Percentiles rank a stretch among this genome's conserved stretches.
Evolutionary conservation across 2,888 invertebrate genomes (phyloP).

Genomic region (Acleris holmiana): DNA sequence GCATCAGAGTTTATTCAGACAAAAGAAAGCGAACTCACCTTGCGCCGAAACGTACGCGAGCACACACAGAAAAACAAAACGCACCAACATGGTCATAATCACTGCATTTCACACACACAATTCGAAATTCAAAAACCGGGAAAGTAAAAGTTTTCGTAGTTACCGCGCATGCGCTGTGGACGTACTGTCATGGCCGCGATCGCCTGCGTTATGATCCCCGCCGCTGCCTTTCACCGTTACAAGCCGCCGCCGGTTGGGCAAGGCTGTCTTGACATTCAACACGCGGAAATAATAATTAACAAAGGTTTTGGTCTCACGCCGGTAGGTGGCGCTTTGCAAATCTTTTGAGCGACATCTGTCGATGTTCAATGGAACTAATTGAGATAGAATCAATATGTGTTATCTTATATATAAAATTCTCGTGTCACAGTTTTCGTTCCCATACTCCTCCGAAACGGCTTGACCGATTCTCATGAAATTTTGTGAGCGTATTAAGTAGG

Average conservation of each 20-base stretch:
- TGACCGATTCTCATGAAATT: too few relatives aligned
- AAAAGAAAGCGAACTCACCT: slow-evolving; percentile 62
- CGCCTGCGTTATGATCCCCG: slow-evolving; percentile 55
- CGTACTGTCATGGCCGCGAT: slow-evolving; percentile 58
- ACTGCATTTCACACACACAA: slow-evolving; percentile 57
- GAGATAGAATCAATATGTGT: too few relatives aligned
- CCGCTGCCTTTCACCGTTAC: slow-evolving; percentile 69
- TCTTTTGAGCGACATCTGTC: not conserved
- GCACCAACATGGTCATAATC: slow-evolving; percentile 70
- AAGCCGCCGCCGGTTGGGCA: slow-evolving; percentile 76
- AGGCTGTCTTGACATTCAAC: slow-evolving; percentile 81
- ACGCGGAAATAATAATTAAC: slow-evolving; percentile 65
- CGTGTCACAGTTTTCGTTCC: too few relatives aligned
- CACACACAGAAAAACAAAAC: slow-evolving; percentile 69
- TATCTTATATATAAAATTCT: too few relatives aligned
- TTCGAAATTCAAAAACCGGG: slow-evolving; percentile 26
- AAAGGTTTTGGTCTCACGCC: slow-evolving; percentile 39
- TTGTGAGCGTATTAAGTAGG: too few relatives aligned
- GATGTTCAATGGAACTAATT: too few relatives aligned
- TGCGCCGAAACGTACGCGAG: slow-evolving; percentile 70
- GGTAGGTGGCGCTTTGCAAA: slow-evolving; percentile 3
- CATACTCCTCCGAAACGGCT: too few relatives aligned
- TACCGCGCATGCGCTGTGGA: slow-evolving; percentile 44
- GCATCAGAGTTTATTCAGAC: not conserved
- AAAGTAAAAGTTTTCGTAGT: slow-evolving; percentile 21